Evolutionary conservation across 2,113 vertebrate genomes (phyloP).

Genomic region (Silurus meridionalis): DNA sequence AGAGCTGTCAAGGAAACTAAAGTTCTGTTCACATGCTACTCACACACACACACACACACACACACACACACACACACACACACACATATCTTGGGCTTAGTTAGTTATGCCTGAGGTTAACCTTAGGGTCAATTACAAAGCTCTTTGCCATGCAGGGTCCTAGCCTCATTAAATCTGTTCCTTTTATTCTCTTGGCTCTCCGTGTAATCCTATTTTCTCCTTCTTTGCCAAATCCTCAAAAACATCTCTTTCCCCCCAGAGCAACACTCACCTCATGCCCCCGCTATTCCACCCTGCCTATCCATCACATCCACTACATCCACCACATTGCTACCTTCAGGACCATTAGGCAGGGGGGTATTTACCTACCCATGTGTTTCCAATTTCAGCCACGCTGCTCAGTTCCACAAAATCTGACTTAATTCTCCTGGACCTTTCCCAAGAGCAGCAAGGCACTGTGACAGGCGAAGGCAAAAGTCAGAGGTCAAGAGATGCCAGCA

Average conservation of each 20-base stretch:
- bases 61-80: constrained; percentile 12
- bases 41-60: constrained; percentile 29
- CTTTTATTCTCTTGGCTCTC: not conserved
- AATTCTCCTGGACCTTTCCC: constrained; percentile 70
- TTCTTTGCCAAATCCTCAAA: not conserved
- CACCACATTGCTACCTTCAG: not conserved
- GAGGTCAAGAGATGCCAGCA: constrained; percentile 64
- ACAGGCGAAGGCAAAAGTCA: constrained; percentile 47
- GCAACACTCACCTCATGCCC: not conserved
- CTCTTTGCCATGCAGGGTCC: constrained; percentile 11
- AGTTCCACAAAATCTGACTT: constrained; percentile 66
- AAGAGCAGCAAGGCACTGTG: constrained; percentile 51
- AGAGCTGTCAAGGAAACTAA: constrained; percentile 60
- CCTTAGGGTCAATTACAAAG: constrained; percentile 37
- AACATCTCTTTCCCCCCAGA: not conserved
- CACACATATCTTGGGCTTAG: constrained; percentile 18
- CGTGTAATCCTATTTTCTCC: not conserved
- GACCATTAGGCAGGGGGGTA: not conserved
- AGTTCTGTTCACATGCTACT: constrained; percentile 39
- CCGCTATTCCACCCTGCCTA: not conserved
- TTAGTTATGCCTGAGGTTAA: constrained; percentile 39
- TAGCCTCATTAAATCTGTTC: constrained; percentile 21
- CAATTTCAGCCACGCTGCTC: constrained; percentile 69
- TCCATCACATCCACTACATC: not conserved
- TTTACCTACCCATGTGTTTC: constrained; percentile 64